These are phyloP conservation scores for Lepidocolaptes lacrymiger DNA, from an alignment of 2,797 vertebrate species.

Conservation along the genomic window DNA sequence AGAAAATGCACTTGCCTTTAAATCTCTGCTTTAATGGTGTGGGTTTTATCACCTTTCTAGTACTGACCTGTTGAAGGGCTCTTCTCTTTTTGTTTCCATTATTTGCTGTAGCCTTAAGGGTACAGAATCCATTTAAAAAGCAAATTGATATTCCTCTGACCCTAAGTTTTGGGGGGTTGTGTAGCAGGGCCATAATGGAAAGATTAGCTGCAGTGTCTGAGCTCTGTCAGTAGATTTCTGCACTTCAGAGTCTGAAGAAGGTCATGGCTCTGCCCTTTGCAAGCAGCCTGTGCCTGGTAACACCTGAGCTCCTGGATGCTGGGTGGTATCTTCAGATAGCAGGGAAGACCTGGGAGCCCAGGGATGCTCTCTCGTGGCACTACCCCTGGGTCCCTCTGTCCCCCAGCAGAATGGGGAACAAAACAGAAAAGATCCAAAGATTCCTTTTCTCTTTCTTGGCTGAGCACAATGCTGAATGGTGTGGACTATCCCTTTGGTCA, in stretches of 20 bases:
- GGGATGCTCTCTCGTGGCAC: not conserved
- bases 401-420: not conserved
- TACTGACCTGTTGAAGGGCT: not conserved
- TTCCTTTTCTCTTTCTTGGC: not conserved
- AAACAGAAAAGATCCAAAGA: not conserved
- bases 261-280: not conserved
- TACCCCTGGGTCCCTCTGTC: accelerated
- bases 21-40: not conserved
- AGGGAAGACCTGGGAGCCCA: not conserved
- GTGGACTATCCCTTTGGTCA: not conserved
- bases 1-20: not conserved
- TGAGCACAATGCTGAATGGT: accelerated
- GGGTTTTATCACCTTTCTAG: not conserved
- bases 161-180: not conserved
- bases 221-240: not conserved
- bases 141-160: conserved; percentile 5
- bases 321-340: not conserved
- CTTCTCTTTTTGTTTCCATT: not conserved
- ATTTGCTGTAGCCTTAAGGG: not conserved
- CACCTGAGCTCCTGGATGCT: not conserved
- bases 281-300: too few species aligned
- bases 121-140: conserved; percentile 31
- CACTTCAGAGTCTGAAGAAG: not conserved
- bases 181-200: not conserved
- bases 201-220: not conserved